Conservation (phyloP, 2,888 invertebrate species). For the Leucoptera coffeella region DNA sequence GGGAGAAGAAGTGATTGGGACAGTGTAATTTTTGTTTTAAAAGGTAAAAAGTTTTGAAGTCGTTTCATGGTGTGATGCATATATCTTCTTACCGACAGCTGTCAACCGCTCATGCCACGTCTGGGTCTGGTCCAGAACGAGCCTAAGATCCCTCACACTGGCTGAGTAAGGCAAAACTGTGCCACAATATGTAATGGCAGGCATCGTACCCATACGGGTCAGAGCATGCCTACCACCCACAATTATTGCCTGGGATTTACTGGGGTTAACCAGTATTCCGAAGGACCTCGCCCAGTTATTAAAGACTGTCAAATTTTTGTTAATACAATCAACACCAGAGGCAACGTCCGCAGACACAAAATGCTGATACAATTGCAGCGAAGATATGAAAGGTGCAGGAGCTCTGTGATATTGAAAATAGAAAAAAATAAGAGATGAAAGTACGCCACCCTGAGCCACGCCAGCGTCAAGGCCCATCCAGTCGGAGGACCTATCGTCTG, state of each 20-base stretch:
- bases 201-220: too few species aligned
- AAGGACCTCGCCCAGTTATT: not conserved
- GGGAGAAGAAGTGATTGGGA: conserved; percentile 2
- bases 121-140: conserved; percentile 1
- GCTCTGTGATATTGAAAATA: not conserved
- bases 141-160: conserved; percentile 3
- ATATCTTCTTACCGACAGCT: too few species aligned
- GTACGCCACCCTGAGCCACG: conserved; percentile 2
- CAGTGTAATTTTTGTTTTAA: conserved; percentile 1
- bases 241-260: conserved; percentile 1
- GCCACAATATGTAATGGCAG: too few species aligned
- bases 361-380: conserved; percentile 2
- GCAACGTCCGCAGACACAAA: too few species aligned
- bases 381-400: conserved; percentile 1
- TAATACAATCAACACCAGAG: not conserved
- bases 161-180: not conserved
- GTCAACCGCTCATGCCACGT: conserved; percentile 1
- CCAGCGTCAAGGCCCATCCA: conserved; percentile 2
- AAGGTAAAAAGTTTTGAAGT: conserved; percentile 3
- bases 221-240: not conserved
- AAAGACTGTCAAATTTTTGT: not conserved
- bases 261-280: too few species aligned
- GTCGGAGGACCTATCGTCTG: not conserved
- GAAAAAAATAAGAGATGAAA: conserved; percentile 3
- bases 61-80: conserved; percentile 2